Evolutionary conservation across 2,113 vertebrate species (phyloP), one percentile per base, ranked within the genome.

Genomic region (Danionella cerebrum): DNA sequence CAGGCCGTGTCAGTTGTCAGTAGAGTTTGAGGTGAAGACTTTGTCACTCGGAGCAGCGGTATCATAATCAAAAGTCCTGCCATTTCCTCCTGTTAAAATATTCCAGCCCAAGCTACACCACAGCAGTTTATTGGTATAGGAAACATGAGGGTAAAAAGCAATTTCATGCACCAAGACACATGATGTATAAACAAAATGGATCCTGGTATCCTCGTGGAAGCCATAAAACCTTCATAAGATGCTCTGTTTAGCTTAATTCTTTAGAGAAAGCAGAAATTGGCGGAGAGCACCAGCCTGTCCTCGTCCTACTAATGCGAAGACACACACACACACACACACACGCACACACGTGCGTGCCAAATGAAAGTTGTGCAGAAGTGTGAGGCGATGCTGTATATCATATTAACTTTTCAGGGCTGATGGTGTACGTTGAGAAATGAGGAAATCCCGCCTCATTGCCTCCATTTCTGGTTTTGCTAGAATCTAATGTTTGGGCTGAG

Each of bases 141-240:
- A 77, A 75, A 75, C 68, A 72, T 27, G 48, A 47, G 62, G 63
- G 57, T 45, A 68, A 70, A 74, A 79, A 79, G 75, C 69, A 76
- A 81, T 81, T 81, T 79, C 79, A 81, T 79, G 79, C 79, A 79
- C 73, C 77, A 81, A 47, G 44, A 78, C 67, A 78, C 77, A 69
- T 63, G 69, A 81, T 78, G 67, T 74, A 81, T 78, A 79, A 79
- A 81, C 77, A 79, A 79, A 81, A 78, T 78, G 71, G 75, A 76
- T 76, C 67, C 71, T 47, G 59, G 76, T 78, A 71, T 81, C 47
- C 62, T 67, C 13, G 45, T 73, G 71, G 76, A 78, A 74, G 64
- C 64, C 71, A 77, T 72, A 81, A 76, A 74, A 39, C 68, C 66
- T 71, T 71, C 27, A 68, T 71, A 74, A 68, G 77, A 70, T 63